Conservation (phyloP, 2,888 invertebrate species). For the Anoplius nigerrimus region DNA sequence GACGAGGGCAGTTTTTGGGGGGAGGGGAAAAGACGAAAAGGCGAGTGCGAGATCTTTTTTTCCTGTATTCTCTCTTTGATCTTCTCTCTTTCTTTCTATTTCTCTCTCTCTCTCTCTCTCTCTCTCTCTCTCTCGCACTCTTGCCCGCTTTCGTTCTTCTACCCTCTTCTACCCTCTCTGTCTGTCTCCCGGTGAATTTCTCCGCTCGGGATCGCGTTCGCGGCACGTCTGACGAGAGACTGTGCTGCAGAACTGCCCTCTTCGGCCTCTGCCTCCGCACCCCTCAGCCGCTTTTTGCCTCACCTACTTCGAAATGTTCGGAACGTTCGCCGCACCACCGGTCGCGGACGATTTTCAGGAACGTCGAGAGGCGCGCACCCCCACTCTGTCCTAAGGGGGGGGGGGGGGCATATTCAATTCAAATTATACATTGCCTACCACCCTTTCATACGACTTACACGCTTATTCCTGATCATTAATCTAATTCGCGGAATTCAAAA, state of each 20-base stretch:
- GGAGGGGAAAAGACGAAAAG: not conserved
- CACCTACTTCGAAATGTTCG: too few species aligned
- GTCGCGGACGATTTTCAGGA: not conserved
- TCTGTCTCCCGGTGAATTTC: slow-evolving; percentile 34
- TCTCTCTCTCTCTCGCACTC: not conserved
- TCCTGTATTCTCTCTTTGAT: not conserved
- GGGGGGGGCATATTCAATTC: too few species aligned
- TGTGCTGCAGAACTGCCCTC: slow-evolving; percentile 36
- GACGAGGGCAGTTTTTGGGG: not conserved
- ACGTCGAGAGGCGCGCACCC: not conserved
- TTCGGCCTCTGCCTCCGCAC: slow-evolving; percentile 43
- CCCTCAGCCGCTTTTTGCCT: too few species aligned
- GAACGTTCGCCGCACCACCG: too few species aligned
- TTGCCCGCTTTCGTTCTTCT: slow-evolving; percentile 24
- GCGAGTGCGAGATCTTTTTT: not conserved
- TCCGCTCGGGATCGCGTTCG: slow-evolving; percentile 58
- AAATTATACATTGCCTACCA: too few species aligned
- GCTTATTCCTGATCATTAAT: too few species aligned
- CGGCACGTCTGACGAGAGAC: slow-evolving; percentile 55
- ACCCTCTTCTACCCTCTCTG: not conserved
- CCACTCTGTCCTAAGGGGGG: too few species aligned
- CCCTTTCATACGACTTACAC: too few species aligned
- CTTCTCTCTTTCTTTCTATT: not conserved
- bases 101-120: not conserved
- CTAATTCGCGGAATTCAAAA: too few species aligned